phyloP scores from a whole-genome alignment of 2,113 vertebrate species.

The Spea multiplicata region DNA sequence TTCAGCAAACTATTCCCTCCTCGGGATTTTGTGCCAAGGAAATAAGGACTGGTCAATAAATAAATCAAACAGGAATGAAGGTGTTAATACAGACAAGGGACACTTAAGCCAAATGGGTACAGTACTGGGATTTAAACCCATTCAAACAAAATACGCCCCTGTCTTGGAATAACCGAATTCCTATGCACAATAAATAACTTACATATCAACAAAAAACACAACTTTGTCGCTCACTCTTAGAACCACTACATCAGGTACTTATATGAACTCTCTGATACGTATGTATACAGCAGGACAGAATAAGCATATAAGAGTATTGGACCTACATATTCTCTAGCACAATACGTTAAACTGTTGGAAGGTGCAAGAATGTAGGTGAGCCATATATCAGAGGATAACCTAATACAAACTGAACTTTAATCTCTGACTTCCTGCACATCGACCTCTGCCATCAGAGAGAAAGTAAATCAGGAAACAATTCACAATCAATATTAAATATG shows the following conservation, averaged over 20 bases:
- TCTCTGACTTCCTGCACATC: not conserved
- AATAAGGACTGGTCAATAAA: not conserved
- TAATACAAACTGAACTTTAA: not conserved
- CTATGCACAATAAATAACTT: too few species aligned
- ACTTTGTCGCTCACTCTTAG: too few species aligned
- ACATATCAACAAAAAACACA: too few species aligned
- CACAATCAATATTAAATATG: too few species aligned
- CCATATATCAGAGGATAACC: slow-evolving; percentile 4
- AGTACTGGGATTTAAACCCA: too few species aligned
- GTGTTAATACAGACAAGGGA: not conserved
- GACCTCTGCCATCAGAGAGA: too few species aligned
- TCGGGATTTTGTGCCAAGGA: not conserved
- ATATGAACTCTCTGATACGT: too few species aligned
- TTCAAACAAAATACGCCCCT: too few species aligned
- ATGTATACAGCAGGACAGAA: too few species aligned
- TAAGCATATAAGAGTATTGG: not conserved
- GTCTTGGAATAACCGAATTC: too few species aligned
- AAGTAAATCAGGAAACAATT: too few species aligned
- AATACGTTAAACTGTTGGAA: slow-evolving; percentile 7
- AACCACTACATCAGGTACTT: too few species aligned
- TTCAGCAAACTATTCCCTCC: slow-evolving; percentile 15
- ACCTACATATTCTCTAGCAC: slow-evolving; percentile 10
- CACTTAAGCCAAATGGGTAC: not conserved
- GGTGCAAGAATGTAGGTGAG: slow-evolving; percentile 19
- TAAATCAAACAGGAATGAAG: not conserved